phyloP scores from a whole-genome alignment of 2,797 vertebrate species.

The Lepidocolaptes lacrymiger region DNA sequence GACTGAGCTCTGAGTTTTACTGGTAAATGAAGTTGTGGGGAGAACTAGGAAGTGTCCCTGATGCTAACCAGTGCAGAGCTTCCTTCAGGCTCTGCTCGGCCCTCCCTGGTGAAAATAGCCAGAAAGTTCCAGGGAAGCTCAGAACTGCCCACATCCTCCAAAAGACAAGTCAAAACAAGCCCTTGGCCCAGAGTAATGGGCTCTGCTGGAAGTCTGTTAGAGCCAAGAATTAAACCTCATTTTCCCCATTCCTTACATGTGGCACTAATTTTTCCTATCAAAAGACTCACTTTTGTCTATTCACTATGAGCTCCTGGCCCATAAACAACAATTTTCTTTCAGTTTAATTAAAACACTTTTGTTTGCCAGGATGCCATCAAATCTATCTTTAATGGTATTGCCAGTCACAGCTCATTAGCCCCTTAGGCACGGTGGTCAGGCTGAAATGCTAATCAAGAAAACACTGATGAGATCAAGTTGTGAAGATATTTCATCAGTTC shows the following conservation, averaged over 20 bases:
- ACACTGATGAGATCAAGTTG: background rate
- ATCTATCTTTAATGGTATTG: constrained; percentile 35
- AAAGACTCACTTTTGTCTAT: constrained; percentile 18
- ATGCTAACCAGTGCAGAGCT: background rate
- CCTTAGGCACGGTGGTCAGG: background rate
- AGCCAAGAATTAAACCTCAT: constrained; percentile 8
- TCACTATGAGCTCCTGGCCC: background rate
- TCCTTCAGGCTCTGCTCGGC: background rate
- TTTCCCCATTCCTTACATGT: background rate
- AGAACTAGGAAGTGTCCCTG: background rate
- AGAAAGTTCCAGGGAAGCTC: background rate
- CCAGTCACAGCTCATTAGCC: constrained; percentile 8
- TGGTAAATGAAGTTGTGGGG: background rate
- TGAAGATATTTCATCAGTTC: background rate
- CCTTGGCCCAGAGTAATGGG: background rate
- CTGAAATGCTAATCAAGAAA: constrained; percentile 13
- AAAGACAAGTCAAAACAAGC: background rate
- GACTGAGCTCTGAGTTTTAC: background rate
- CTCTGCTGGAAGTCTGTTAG: background rate
- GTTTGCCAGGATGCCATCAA: background rate
- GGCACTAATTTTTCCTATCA: background rate
- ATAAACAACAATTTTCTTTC: constrained; percentile 23
- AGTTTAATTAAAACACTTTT: constrained; percentile 48
- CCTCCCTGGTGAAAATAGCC: background rate
- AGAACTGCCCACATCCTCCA: background rate